A percentile compares a stretch with the other conserved stretches of the same genome.
These are phyloP conservation scores for Irena cyanogastra DNA, from an alignment of 2,113 vertebrate species.

Conservation along the genomic window DNA sequence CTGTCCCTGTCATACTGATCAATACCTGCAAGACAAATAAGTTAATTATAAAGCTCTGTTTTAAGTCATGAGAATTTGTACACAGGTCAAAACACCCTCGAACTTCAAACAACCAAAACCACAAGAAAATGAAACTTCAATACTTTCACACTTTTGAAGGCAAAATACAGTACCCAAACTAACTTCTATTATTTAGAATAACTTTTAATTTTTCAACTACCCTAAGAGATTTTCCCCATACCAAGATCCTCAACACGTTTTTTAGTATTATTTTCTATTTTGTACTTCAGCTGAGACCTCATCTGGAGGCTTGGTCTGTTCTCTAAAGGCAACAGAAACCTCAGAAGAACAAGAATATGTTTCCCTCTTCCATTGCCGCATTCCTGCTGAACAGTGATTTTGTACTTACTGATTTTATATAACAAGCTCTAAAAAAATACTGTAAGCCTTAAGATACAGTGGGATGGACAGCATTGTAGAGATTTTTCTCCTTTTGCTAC, in stretches of 20 bases:
- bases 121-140: not conserved
- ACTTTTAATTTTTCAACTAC: not conserved
- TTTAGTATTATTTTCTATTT: not conserved
- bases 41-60: not conserved
- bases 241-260: not conserved
- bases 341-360: not conserved
- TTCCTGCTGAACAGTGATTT: not conserved
- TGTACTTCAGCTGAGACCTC: not conserved
- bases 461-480: not conserved
- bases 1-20: slow-evolving; percentile 98
- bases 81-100: not conserved
- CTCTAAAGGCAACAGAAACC: not conserved
- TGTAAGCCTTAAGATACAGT: not conserved
- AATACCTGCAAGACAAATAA: slow-evolving; percentile 78
- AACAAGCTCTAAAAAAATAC: not conserved
- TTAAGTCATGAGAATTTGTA: not conserved
- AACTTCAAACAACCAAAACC: not conserved
- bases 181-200: not conserved
- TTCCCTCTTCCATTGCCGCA: not conserved
- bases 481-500: not conserved
- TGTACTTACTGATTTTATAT: not conserved
- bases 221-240: not conserved
- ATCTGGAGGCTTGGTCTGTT: not conserved
- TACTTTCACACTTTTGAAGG: not conserved
- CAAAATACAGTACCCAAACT: not conserved